Base-by-base conservation (phyloP, 1,140 invertebrate genomes). In the Adelges cooleyi region DNA sequence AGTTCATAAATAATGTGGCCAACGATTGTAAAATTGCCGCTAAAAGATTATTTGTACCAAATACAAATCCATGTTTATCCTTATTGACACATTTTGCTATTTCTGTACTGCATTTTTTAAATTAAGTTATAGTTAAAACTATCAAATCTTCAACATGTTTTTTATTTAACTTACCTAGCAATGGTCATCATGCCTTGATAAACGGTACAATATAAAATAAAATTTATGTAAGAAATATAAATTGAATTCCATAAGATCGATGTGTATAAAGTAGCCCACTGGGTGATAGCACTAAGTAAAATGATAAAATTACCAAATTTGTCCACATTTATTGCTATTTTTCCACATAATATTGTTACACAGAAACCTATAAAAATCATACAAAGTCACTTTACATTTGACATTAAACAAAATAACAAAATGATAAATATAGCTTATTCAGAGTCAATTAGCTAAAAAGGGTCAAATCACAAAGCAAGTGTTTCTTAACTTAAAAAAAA, bases 111-210 rank as follows among this genome's bases (percentile, higher is more conserved):
- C 11, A 46, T 44, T 33, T 44, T 18, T 20, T 33, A 6, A 33
- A 33, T 33, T 33, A 33, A 33, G 29, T 33, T n/a, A n/a, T n/a
- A n/a, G n/a, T n/a, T n/a, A n/a, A n/a, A n/a, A n/a, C n/a, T n/a
- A n/a, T n/a, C 11, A 33, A 33, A 6, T 33, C 29, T 33, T 6
- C 29, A 33, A 33, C 5, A 33, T 17, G 49, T 27, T 17, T 22
- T 18, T 27, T 9, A 44, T 48, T 17, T 20, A 59, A 59, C 54
- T 40, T 59, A 59, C 54, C 54, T 59, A 40, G 40, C 40, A 59
- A 59, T 59, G n/a, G 54, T 59, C 40, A 59, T 59, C 40, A 44
- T 46, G 15, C n/a, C 54, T 46, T 59, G 54, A 59, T 59, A 59
- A 44, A 44, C 46, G 27, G 40, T 29, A 8, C 42, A 18, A 33